Evolutionary conservation across 2,113 vertebrate genomes (phyloP), one percentile per base, ranked within the genome.

Genomic region (Alexandromys fortis): DNA sequence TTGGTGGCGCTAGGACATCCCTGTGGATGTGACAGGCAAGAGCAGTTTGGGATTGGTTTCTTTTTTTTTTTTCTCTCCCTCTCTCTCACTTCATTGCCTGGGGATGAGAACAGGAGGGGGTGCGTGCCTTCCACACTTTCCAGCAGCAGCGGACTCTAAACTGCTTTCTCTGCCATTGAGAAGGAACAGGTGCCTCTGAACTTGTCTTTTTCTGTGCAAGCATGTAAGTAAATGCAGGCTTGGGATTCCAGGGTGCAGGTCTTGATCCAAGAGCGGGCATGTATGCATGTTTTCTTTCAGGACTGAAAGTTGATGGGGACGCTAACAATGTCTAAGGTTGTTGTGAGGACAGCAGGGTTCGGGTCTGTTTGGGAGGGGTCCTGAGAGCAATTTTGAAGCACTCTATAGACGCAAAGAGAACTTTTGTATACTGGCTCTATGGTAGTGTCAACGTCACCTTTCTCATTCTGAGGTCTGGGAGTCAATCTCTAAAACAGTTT

Each of bases 161-260:
- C 91, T 42, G 47, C 70, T 83, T 86, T 86, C 63, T 16, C 65
- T 45, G 14, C 3, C 96, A 87, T 78, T 96, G 95, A 77, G 96
- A 97, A 97, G 90, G 96, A 95, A 73, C 91, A 95, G 96, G 45
- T 61, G 92, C 5, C 96, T 98, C 88, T 96, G 98, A 98, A 97
- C 94, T 96, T 96, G 61, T 28, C 92, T 91, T 98, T 92, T 70
- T 21, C 24, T 75, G 87, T 1, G 0, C 95, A 93, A 73, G 45
- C 21, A 3, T 52, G 98, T 99, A 98, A 99, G 98, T 98, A 98
- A 96, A 79, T 9, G 9, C 75, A 97, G 95, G 72, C 77, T 98
- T 77, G 95, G 68, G 3, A 85, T 97, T 97, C 81, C 49, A 67
- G 28, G 28, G 10, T 95, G 85, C 77, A 45, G 92, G 38, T 96